phyloP scores from a whole-genome alignment of 37 sponge, comb jelly and placozoan species.

The Cladorhizidae sp. region DNA sequence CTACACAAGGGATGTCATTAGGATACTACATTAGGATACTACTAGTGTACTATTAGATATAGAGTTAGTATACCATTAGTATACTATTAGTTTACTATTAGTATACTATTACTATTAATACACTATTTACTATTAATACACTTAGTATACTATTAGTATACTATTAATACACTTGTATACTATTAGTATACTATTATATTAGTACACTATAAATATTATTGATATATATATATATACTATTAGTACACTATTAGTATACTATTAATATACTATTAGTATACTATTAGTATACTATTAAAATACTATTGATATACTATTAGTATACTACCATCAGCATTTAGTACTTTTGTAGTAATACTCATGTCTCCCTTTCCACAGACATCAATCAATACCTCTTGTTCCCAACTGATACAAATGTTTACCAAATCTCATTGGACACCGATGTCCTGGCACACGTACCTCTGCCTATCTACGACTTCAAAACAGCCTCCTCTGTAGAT shows the following conservation, averaged over 20 bases:
- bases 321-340: neutral
- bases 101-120: too few species aligned
- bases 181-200: neutral
- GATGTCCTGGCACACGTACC: slow-evolving; percentile 1
- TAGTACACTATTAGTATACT: neutral
- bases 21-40: too few species aligned
- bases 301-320: neutral
- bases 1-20: too few species aligned
- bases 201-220: neutral
- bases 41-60: neutral
- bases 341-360: neutral
- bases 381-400: slow-evolving; percentile 42
- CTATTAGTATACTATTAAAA: too few species aligned
- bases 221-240: too few species aligned
- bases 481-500: slow-evolving; percentile 23
- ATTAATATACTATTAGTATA: too few species aligned
- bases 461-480: slow-evolving; percentile 15
- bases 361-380: slow-evolving; percentile 6
- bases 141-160: neutral
- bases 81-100: too few species aligned
- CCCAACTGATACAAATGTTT: slow-evolving; percentile 2
- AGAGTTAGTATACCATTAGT: neutral
- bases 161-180: neutral
- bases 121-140: too few species aligned
- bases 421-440: slow-evolving; percentile 35